phyloP scores from a whole-genome alignment of 1,140 invertebrate genomes.

The Cherax quadricarinatus region DNA sequence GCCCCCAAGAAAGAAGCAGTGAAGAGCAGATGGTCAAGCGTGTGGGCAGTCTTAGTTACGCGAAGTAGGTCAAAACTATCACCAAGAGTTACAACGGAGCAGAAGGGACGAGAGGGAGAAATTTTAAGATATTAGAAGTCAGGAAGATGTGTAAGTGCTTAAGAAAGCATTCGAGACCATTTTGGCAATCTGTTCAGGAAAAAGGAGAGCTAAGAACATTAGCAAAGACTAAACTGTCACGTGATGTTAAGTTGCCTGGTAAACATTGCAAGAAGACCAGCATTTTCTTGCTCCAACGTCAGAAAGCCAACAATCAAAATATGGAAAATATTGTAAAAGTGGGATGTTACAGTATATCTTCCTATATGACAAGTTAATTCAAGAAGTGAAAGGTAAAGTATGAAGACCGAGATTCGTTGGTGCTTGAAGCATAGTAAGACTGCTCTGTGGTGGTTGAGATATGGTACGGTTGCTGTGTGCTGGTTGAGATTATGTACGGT shows the following conservation, averaged over 20 bases:
- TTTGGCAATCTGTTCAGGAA: too few relatives aligned
- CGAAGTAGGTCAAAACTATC: neutral
- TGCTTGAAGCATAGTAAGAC: neutral
- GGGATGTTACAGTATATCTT: neutral
- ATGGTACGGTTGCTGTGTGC: neutral
- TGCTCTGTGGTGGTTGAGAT: too few relatives aligned
- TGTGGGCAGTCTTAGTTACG: neutral
- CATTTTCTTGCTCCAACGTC: too few relatives aligned
- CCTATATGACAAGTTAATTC: neutral
- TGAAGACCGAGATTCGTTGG: neutral
- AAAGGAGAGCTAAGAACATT: too few relatives aligned
- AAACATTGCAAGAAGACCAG: too few relatives aligned
- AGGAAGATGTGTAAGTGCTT: neutral
- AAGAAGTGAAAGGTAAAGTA: neutral
- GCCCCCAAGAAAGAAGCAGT: slow-evolving; percentile 73
- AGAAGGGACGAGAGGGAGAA: neutral
- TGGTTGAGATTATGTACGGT: too few relatives aligned
- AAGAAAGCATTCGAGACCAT: too few relatives aligned
- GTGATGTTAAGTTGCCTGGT: too few relatives aligned
- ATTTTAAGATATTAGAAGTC: neutral
- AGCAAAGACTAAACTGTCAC: too few relatives aligned
- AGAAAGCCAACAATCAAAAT: neutral
- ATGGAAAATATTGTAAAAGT: neutral
- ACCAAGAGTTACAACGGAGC: neutral
- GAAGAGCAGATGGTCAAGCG: slow-evolving; percentile 7